These are phyloP conservation scores for Alcis repandata DNA, from an alignment of 2,888 invertebrate genomes.

Conservation along the genomic window DNA sequence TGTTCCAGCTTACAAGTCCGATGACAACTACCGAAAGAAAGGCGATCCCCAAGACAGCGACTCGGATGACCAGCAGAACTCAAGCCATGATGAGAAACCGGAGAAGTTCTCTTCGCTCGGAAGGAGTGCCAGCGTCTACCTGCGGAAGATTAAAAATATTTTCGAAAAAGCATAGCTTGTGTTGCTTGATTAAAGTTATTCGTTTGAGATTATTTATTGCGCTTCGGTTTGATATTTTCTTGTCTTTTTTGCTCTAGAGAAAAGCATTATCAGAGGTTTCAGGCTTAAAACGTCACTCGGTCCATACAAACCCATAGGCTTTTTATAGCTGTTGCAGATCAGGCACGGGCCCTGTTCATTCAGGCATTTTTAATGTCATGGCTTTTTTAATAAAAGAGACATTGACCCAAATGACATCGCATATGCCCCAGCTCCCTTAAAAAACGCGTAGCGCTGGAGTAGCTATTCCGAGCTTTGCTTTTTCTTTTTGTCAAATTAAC, in stretches of 20 bases:
- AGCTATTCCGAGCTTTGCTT: no score
- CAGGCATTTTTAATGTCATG: no score
- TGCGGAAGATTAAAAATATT: slow-evolving; percentile 56
- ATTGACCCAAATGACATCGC: no score
- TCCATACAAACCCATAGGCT: no score
- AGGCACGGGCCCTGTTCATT: no score
- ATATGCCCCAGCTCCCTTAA: no score
- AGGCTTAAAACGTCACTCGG: no score
- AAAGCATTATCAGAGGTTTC: no score
- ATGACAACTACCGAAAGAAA: background rate
- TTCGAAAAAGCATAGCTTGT: slow-evolving; percentile 48
- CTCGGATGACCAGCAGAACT: background rate
- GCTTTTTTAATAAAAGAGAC: no score
- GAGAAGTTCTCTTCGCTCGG: slow-evolving; percentile 41
- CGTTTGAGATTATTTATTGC: background rate
- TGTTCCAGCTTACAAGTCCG: slow-evolving; percentile 7
- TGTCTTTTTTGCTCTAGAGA: background rate
- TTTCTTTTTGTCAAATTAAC: no score
- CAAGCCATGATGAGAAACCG: background rate
- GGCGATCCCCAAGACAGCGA: background rate
- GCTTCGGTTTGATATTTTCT: background rate
- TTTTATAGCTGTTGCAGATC: no score
- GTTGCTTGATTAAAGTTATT: background rate
- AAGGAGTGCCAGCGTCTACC: slow-evolving; percentile 56
- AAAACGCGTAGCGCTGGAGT: no score